These are phyloP conservation scores for Psittacara wagleri DNA, from an alignment of 2,113 vertebrate species.

Conservation along the genomic window DNA sequence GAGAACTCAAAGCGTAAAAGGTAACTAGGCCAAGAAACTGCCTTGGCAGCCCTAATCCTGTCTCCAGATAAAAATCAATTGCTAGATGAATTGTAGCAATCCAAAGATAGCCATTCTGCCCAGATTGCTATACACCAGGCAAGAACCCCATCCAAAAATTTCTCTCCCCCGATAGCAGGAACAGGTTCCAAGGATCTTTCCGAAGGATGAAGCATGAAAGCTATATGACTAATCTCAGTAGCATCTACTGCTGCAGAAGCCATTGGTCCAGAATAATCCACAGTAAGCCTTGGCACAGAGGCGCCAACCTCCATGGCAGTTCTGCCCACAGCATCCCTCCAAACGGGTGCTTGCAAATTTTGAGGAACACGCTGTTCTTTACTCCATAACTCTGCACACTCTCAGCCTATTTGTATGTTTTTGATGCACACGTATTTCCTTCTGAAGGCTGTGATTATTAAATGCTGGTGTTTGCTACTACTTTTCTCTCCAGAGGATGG, in stretches of 20 bases:
- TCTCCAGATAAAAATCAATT: constrained; percentile 10
- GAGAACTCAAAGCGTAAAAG: not conserved
- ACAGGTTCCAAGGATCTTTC: not conserved
- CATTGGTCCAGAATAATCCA: constrained; percentile 3
- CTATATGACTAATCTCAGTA: constrained; percentile 27
- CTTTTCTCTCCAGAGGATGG: not conserved
- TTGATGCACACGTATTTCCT: not conserved
- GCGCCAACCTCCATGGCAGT: not conserved
- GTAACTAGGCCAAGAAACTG: constrained; percentile 28
- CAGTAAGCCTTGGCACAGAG: not conserved
- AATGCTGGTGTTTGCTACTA: not conserved
- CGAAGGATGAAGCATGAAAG: not conserved
- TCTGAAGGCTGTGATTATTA: constrained; percentile 27
- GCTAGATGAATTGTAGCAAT: constrained; percentile 9
- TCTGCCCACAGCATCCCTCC: not conserved
- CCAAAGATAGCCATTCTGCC: not conserved
- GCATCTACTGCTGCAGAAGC: constrained; percentile 39
- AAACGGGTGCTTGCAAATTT: not conserved
- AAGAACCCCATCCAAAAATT: constrained; percentile 7
- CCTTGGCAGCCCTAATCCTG: not conserved
- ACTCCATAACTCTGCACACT: not conserved
- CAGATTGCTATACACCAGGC: constrained; percentile 12
- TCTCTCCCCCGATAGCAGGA: not conserved
- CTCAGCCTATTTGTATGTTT: not conserved
- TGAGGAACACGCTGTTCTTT: not conserved